Evolutionary conservation across 2,113 vertebrate genomes (phyloP).

Genomic region (Triplophysa tibetana): DNA sequence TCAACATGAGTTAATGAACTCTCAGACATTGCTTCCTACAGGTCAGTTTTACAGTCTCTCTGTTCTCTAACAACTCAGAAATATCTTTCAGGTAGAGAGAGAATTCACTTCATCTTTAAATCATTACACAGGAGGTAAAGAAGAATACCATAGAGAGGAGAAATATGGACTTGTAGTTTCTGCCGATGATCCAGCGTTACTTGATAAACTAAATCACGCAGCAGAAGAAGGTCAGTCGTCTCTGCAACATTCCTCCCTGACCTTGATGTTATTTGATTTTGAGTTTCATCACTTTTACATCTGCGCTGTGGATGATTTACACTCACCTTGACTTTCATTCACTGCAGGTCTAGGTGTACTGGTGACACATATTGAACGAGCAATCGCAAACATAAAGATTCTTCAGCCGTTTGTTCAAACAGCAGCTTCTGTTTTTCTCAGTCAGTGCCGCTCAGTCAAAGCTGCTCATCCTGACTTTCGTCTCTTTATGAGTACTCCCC

Average conservation of each 20-base stretch:
- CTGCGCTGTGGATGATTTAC: not conserved
- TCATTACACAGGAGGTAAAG: slow-evolving; percentile 38
- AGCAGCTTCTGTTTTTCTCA: slow-evolving; percentile 9
- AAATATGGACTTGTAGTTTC: slow-evolving; percentile 65
- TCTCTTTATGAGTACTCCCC: slow-evolving; percentile 75
- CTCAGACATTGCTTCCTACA: slow-evolving; percentile 35
- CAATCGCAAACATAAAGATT: slow-evolving; percentile 46
- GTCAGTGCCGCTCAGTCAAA: slow-evolving; percentile 12
- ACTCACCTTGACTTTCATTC: not conserved
- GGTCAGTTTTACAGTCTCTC: slow-evolving; percentile 46
- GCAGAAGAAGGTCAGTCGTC: slow-evolving; percentile 67
- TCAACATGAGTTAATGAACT: slow-evolving; percentile 62
- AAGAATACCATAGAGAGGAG: slow-evolving; percentile 42
- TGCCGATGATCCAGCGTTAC: slow-evolving; percentile 70
- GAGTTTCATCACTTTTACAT: not conserved
- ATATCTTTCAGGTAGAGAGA: not conserved
- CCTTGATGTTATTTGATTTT: not conserved
- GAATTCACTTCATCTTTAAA: slow-evolving; percentile 14
- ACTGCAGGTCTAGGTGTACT: slow-evolving; percentile 73
- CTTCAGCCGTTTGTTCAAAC: slow-evolving; percentile 54
- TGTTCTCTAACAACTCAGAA: not conserved
- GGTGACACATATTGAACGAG: slow-evolving; percentile 70
- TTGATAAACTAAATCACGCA: slow-evolving; percentile 68
- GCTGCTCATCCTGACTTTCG: slow-evolving; percentile 65
- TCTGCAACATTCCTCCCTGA: not conserved